Evolutionary conservation across 1,140 invertebrate genomes (phyloP).

Genomic region (Papilio dardanus): DNA sequence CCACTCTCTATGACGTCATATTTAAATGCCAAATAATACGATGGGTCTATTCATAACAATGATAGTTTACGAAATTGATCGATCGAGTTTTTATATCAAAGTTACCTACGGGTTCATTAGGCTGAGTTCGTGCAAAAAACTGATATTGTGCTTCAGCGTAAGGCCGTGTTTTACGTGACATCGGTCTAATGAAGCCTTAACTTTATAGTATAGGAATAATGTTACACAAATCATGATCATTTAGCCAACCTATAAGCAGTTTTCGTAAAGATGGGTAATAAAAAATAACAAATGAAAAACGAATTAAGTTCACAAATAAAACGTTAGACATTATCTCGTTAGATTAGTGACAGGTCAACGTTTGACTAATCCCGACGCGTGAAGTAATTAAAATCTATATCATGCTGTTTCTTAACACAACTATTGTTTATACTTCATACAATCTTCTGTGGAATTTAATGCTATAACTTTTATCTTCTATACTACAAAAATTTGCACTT

Average conservation of each 20-base stretch:
- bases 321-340: background rate
- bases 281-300: background rate
- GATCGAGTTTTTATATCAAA: background rate
- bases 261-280: no score
- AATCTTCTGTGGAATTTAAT: background rate
- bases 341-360: background rate
- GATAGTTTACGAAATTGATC: background rate
- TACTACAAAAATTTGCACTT: background rate
- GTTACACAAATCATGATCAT: no score
- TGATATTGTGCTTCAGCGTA: no score
- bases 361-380: background rate
- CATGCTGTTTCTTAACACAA: background rate
- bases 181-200: no score
- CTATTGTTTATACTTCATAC: background rate
- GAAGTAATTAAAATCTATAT: background rate
- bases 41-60: conserved; percentile 12
- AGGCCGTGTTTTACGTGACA: no score
- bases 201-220: background rate
- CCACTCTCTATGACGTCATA: conserved; percentile 31
- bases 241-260: no score
- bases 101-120: background rate
- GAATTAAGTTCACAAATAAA: background rate
- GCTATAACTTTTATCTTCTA: background rate
- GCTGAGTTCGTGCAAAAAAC: no score
- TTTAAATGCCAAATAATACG: conserved; percentile 25